phyloP scores from a whole-genome alignment of 1,140 invertebrate genomes.

The Pseudomyrmex dendroicus region DNA sequence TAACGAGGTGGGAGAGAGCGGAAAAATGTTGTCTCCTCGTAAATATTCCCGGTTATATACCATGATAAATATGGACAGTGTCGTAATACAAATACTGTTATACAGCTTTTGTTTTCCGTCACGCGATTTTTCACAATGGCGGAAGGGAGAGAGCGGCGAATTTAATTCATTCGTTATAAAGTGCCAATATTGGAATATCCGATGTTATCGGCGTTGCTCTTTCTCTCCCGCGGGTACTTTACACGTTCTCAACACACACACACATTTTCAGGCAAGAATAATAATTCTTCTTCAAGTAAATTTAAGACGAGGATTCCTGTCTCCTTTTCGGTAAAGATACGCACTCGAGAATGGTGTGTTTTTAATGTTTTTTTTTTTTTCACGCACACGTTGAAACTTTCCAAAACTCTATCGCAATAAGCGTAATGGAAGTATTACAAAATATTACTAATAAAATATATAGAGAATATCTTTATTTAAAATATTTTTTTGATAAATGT shows the following conservation, averaged over 20 bases:
- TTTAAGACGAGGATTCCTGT: no score
- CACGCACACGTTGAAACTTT: not conserved
- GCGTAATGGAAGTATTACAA: no score
- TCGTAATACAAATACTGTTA: slow-evolving; percentile 51
- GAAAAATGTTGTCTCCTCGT: not conserved
- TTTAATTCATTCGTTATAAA: slow-evolving; percentile 60
- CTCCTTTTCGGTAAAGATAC: not conserved
- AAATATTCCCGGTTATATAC: slow-evolving; percentile 19
- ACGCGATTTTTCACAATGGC: slow-evolving; percentile 15
- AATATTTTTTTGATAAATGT: no score
- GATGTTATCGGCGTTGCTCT: slow-evolving; percentile 33
- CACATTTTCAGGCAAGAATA: not conserved
- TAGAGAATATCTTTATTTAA: no score
- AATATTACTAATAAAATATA: no score
- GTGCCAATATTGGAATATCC: slow-evolving; percentile 55
- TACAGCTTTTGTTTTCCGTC: slow-evolving; percentile 19
- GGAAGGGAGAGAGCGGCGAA: slow-evolving; percentile 26
- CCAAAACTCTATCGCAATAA: not conserved
- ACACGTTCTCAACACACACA: slow-evolving; percentile 11
- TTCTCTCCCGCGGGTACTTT: slow-evolving; percentile 17
- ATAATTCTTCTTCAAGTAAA: no score
- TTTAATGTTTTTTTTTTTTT: not conserved
- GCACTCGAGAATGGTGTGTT: not conserved
- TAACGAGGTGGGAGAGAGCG: not conserved
- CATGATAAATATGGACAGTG: slow-evolving; percentile 41